Evolutionary conservation across 1,140 invertebrate genomes (phyloP).

Genomic region (Atta texana): DNA sequence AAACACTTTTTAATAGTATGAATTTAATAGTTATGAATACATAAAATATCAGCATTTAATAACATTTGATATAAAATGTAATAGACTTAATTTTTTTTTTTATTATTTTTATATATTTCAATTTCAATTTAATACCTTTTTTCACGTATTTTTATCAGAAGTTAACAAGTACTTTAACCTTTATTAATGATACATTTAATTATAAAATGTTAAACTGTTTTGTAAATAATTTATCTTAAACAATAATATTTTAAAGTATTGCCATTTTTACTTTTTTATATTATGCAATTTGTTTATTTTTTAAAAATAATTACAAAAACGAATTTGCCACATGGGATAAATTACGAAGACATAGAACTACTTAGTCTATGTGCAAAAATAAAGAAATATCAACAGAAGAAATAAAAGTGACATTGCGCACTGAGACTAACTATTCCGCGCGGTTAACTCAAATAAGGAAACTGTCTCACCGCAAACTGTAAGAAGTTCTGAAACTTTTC

Average conservation of each 20-base stretch:
- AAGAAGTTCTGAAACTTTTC: slow-evolving; percentile 51
- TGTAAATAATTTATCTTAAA: slow-evolving; percentile 1
- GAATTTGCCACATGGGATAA: not conserved
- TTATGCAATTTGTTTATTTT: not conserved
- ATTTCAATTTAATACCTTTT: no score
- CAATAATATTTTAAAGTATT: not conserved
- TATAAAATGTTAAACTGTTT: not conserved
- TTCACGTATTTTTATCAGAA: no score
- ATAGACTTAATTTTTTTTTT: not conserved
- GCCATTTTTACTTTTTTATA: not conserved
- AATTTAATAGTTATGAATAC: not conserved
- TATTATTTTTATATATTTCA: no score
- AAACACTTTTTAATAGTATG: not conserved
- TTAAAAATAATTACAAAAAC: not conserved
- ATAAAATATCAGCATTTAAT: not conserved
- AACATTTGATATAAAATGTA: slow-evolving; percentile 4
- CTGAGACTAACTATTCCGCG: slow-evolving; percentile 51
- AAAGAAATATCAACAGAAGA: slow-evolving; percentile 33
- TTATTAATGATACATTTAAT: not conserved
- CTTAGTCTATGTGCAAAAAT: slow-evolving; percentile 25
- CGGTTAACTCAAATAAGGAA: slow-evolving; percentile 72
- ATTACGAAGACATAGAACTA: slow-evolving; percentile 7
- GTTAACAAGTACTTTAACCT: no score
- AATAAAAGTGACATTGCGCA: slow-evolving; percentile 45
- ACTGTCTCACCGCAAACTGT: slow-evolving; percentile 41